Evolutionary conservation across 2,113 vertebrate species (phyloP).

Genomic region (Gasterosteus aculeatus): DNA sequence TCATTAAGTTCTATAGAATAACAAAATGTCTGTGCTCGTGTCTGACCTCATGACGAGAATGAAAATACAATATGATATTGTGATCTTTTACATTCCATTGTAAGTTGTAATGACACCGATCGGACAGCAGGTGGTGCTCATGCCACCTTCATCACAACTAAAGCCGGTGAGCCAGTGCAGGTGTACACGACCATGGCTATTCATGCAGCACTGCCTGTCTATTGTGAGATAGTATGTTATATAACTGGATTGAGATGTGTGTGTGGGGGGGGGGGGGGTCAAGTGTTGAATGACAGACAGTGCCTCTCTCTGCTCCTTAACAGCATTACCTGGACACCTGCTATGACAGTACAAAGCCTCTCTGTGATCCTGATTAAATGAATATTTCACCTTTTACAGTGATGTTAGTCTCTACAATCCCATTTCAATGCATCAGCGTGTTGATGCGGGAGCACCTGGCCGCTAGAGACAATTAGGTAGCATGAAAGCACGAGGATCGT

Average conservation of each 20-base stretch:
- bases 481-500: background rate
- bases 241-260: constrained; percentile 37
- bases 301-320: constrained; percentile 29
- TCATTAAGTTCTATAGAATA: background rate
- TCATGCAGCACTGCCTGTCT: constrained; percentile 16
- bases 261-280: constrained; percentile 13
- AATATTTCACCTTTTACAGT: constrained; percentile 50
- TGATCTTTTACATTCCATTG: background rate
- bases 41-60: background rate
- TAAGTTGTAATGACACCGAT: constrained; percentile 13
- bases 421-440: constrained; percentile 44
- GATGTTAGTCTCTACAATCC: constrained; percentile 53
- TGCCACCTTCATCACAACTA: background rate
- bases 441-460: constrained; percentile 36
- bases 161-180: background rate
- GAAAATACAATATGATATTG: background rate
- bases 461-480: constrained; percentile 21
- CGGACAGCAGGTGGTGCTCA: constrained; percentile 55
- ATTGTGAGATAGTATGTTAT: constrained; percentile 51
- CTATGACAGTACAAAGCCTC: constrained; percentile 57
- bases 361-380: constrained; percentile 63
- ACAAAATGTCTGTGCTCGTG: background rate
- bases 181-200: constrained; percentile 5
- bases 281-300: constrained; percentile 32
- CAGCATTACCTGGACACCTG: constrained; percentile 62